Evolutionary conservation across 1,140 invertebrate genomes (phyloP), one percentile per base, ranked within the genome.

Genomic region (Homalodisca vitripennis): DNA sequence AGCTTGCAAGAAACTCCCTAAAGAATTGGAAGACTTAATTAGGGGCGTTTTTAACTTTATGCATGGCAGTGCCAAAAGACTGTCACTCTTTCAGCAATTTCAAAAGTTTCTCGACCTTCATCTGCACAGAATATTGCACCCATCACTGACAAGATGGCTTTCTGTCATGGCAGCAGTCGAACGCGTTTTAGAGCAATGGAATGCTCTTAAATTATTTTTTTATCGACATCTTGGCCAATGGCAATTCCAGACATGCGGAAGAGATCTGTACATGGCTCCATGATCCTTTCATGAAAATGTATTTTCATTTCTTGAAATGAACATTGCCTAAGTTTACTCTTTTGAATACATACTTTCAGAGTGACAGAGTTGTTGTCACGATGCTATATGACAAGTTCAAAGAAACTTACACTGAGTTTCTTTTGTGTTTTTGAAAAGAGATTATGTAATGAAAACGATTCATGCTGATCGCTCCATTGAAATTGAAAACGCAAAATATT

Each of bases 1-100:
- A 46, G 76, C 79, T 6, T 79, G 76, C 60, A 79, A 78, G 73
- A 27, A 57, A 66, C 67, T 80, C 26, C 78, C 78, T 12, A 10
- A 63, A 48, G 47, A 12, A 20, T 75, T 70, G 53, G 76, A 80
- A 73, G 70, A 77, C 41, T 67, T 80, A n/a, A 68, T 73, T 12
- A 31, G 75, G 53, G 71, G 77, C 46, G 72, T 78, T 10, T 55
- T 12, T 3, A 55, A 55, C 22, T 55, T 55, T 48, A 78, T 80
- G 57, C 74, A 77, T 73, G 27, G 48, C 10, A 80, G 78, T 69
- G 55, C 66, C 47, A 79, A 80, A 72, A 26, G 77, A 27, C 73
- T 77, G 73, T 20, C 63, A 26, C 20, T 73, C 32, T 71, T 74
- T 22, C 12, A 26, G 26, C 48, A 27, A 34, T 74, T 0, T 48